Conservation (phyloP, 2,888 invertebrate species). For the Coelopa pilipes region DNA sequence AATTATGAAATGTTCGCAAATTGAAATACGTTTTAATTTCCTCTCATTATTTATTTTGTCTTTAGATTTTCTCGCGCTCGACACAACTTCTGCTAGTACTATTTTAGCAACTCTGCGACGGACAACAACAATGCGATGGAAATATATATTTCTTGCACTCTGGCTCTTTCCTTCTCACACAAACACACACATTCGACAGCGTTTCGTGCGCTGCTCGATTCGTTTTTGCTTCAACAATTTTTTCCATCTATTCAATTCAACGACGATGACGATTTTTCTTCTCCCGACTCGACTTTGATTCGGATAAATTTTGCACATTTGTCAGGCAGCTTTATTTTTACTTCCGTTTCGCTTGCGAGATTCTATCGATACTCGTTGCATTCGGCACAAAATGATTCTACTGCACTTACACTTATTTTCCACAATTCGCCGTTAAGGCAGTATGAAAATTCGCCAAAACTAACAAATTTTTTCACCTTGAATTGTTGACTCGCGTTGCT, state of each 20-base stretch:
- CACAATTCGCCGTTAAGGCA: slow-evolving; percentile 13
- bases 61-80: no score
- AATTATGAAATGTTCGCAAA: slow-evolving; percentile 28
- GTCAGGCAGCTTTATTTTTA: neutral
- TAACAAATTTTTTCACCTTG: slow-evolving; percentile 45
- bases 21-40: neutral
- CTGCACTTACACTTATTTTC: slow-evolving; percentile 10
- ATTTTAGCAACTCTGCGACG: neutral
- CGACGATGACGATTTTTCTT: slow-evolving; percentile 1
- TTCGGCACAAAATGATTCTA: neutral
- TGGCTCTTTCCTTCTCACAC: neutral
- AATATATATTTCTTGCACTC: no score
- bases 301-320: slow-evolving; percentile 1
- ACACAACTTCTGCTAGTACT: slow-evolving; percentile 23
- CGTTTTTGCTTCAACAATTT: slow-evolving; percentile 29
- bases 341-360: neutral
- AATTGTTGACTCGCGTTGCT: slow-evolving; percentile 46
- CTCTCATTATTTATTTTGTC: no score
- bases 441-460: slow-evolving; percentile 24
- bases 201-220: slow-evolving; percentile 7
- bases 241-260: slow-evolving; percentile 26
- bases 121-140: neutral
- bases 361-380: neutral
- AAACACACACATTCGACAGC: neutral
- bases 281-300: slow-evolving; percentile 12